phyloP scores from a whole-genome alignment of 1,140 invertebrate genomes.

The Glossosoma conforme region DNA sequence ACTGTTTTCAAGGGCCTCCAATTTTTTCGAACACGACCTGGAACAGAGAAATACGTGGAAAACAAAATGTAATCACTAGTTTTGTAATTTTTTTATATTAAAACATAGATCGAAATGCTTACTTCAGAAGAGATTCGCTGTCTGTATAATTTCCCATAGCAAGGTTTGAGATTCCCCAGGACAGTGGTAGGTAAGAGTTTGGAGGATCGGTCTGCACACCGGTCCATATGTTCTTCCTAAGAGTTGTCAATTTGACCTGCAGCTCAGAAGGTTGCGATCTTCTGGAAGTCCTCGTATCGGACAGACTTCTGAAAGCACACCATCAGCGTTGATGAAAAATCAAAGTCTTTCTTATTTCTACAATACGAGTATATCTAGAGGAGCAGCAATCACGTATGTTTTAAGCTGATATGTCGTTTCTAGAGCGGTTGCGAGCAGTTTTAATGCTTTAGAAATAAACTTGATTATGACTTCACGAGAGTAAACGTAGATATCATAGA shows the following conservation, averaged over 20 bases:
- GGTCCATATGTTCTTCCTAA: slow-evolving; percentile 57
- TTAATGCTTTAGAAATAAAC: too few species aligned
- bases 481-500: too few species aligned
- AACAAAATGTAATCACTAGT: background rate
- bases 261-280: slow-evolving; percentile 47
- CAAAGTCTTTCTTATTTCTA: too few species aligned
- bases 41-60: slow-evolving; percentile 12
- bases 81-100: slow-evolving; percentile 3
- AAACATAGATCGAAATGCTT: slow-evolving; percentile 20
- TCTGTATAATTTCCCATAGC: slow-evolving; percentile 50
- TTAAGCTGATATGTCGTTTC: slow-evolving; percentile 5
- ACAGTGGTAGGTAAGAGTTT: slow-evolving; percentile 47
- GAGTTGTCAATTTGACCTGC: slow-evolving; percentile 51
- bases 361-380: too few species aligned
- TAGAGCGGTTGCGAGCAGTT: too few species aligned
- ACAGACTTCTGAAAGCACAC: slow-evolving; percentile 37
- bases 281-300: slow-evolving; percentile 35
- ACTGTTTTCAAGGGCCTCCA: slow-evolving; percentile 47
- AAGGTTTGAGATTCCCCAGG: slow-evolving; percentile 56
- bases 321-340: slow-evolving; percentile 34
- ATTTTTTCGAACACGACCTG: slow-evolving; percentile 53
- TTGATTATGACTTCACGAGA: too few species aligned
- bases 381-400: slow-evolving; percentile 8
- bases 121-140: slow-evolving; percentile 51
- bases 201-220: slow-evolving; percentile 43